A percentile compares a stretch with the other conserved stretches of the same genome.
Conservation (phyloP, 2,797 vertebrate genomes). For the Meriones psammophilus region DNA sequence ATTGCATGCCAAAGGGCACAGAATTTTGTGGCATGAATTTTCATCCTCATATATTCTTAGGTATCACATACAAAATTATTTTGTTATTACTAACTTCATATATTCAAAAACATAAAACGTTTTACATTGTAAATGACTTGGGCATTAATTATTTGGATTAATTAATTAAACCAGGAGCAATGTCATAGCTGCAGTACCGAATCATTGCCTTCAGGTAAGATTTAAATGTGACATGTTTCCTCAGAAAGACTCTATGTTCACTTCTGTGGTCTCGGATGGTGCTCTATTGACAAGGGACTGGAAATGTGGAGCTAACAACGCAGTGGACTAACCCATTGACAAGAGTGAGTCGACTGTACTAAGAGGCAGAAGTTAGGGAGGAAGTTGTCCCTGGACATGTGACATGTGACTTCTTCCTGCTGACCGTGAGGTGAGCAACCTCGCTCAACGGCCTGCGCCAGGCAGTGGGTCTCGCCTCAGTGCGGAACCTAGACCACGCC, state of each 20-base stretch:
- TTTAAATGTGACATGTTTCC: background rate
- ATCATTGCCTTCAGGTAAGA: background rate
- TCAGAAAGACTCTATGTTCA: background rate
- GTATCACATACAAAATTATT: background rate
- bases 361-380: background rate
- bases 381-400: too few species aligned
- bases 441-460: background rate
- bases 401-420: background rate
- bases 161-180: background rate
- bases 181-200: background rate
- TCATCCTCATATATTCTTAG: background rate
- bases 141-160: background rate
- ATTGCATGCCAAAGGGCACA: background rate
- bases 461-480: too few species aligned
- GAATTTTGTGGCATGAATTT: background rate
- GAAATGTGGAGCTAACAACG: background rate
- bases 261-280: background rate
- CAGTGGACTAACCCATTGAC: background rate
- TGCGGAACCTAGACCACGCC: background rate
- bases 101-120: background rate
- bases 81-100: background rate
- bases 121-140: background rate
- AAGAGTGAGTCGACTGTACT: background rate
- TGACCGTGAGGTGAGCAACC: background rate
- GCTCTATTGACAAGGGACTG: background rate